Evolutionary conservation across 2,797 vertebrate genomes (phyloP).

Genomic region (Dendrocincla tyrannina): DNA sequence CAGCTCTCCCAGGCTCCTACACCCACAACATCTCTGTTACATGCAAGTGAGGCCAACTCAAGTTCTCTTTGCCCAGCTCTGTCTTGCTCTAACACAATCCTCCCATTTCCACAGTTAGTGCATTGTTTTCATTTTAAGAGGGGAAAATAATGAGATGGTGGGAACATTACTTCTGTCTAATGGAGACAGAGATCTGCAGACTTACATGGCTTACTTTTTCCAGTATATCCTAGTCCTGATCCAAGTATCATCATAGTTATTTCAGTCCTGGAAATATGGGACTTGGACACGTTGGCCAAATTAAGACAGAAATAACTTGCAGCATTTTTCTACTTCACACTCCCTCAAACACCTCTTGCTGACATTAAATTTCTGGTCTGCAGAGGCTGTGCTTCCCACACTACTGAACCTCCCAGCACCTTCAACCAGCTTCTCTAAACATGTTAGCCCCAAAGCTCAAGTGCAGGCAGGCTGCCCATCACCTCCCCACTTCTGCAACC

Average conservation of each 20-base stretch:
- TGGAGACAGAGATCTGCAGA: slow-evolving; percentile 23
- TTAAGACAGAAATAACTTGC: slow-evolving; percentile 36
- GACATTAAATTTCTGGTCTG: neutral
- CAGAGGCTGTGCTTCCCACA: neutral
- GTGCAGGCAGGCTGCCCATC: neutral
- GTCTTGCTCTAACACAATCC: slow-evolving; percentile 6
- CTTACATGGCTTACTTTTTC: slow-evolving; percentile 38
- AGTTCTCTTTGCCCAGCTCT: neutral
- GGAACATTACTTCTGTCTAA: slow-evolving; percentile 23
- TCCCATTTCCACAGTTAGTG: slow-evolving; percentile 1
- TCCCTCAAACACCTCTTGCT: neutral
- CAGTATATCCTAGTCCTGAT: slow-evolving; percentile 67
- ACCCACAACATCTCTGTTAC: neutral
- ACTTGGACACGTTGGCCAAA: slow-evolving; percentile 40
- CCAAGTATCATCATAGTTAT: slow-evolving; percentile 69
- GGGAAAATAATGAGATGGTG: slow-evolving; percentile 34
- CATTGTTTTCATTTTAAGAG: slow-evolving; percentile 54
- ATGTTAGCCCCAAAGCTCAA: accelerated
- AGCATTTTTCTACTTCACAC: neutral
- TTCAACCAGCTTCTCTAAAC: neutral
- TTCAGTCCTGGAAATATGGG: slow-evolving; percentile 50
- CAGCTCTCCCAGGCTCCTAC: neutral
- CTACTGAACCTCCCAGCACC: neutral
- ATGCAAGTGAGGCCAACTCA: accelerated
- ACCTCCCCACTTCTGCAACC: neutral